A percentile compares a stretch with the other conserved stretches of the same genome.
phyloP scores from a whole-genome alignment of 1,140 invertebrate species.

The Euglossa dilemma region DNA sequence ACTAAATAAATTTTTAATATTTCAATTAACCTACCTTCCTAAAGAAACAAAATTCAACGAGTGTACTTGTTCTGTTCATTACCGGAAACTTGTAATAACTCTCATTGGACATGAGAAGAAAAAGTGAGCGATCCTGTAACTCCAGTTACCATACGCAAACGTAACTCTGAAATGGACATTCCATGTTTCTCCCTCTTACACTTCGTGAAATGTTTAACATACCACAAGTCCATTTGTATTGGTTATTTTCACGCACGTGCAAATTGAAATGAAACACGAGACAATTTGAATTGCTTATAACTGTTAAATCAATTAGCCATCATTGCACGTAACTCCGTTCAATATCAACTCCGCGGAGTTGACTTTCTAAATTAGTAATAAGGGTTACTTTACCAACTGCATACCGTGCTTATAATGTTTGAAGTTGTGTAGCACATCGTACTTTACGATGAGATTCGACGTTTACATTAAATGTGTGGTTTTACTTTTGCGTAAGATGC shows the following conservation, averaged over 20 bases:
- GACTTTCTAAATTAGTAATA: slow-evolving; percentile 1
- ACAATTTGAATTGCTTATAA: neutral
- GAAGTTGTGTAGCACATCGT: neutral
- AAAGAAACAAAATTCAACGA: too few species aligned
- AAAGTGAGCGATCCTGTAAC: too few species aligned
- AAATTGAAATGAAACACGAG: neutral
- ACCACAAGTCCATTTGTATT: neutral
- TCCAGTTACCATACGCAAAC: too few species aligned
- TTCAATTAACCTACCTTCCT: too few species aligned
- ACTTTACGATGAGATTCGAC: neutral
- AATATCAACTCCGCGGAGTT: neutral
- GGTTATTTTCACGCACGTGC: neutral
- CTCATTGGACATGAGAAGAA: too few species aligned
- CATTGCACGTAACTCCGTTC: neutral
- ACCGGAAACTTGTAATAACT: too few species aligned
- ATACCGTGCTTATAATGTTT: neutral
- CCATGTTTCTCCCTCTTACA: too few species aligned
- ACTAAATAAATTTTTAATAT: too few species aligned
- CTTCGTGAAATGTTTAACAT: neutral
- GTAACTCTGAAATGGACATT: too few species aligned
- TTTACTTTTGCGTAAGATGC: neutral
- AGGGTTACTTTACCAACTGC: neutral
- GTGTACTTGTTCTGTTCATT: too few species aligned
- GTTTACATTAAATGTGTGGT: neutral
- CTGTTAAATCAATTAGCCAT: neutral